Evolutionary conservation across 2,888 invertebrate genomes (phyloP).

Genomic region (Tethea ocularis): DNA sequence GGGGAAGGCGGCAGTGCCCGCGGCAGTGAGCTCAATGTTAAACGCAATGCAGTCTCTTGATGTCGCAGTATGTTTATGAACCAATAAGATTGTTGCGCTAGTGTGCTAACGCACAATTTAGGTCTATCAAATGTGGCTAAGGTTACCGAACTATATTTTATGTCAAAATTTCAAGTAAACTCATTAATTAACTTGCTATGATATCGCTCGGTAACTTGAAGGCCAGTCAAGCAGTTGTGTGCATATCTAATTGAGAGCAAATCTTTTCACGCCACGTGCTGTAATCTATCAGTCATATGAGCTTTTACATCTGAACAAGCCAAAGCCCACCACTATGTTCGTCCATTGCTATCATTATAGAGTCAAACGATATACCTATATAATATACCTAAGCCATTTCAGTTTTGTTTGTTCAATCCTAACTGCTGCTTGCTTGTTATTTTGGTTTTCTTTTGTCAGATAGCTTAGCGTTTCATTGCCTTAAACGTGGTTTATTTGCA

Average conservation of each 20-base stretch:
- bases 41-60: constrained; percentile 87
- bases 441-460: constrained; percentile 38
- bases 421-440: constrained; percentile 58
- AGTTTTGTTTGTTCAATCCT: constrained; percentile 48
- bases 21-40: constrained; percentile 90
- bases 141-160: constrained; percentile 71
- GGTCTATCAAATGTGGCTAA: constrained; percentile 57
- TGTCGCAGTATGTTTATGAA: constrained; percentile 82
- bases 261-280: constrained; percentile 63
- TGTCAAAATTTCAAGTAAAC: constrained; percentile 23
- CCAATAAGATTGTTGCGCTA: constrained; percentile 80
- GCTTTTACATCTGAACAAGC: constrained; percentile 53
- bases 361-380: constrained; percentile 40
- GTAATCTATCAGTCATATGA: constrained; percentile 55
- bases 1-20: constrained; percentile 88
- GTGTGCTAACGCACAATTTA: constrained; percentile 80
- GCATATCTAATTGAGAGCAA: constrained; percentile 63
- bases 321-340: constrained; percentile 34
- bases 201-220: constrained; percentile 68
- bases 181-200: constrained; percentile 21
- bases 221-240: constrained; percentile 63
- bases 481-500: constrained; percentile 43
- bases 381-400: constrained; percentile 41
- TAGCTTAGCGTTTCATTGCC: constrained; percentile 49
- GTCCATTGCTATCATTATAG: constrained; percentile 38